These are phyloP conservation scores for Meriones unguiculatus DNA, from an alignment of 2,113 vertebrate species.

Conservation along the genomic window DNA sequence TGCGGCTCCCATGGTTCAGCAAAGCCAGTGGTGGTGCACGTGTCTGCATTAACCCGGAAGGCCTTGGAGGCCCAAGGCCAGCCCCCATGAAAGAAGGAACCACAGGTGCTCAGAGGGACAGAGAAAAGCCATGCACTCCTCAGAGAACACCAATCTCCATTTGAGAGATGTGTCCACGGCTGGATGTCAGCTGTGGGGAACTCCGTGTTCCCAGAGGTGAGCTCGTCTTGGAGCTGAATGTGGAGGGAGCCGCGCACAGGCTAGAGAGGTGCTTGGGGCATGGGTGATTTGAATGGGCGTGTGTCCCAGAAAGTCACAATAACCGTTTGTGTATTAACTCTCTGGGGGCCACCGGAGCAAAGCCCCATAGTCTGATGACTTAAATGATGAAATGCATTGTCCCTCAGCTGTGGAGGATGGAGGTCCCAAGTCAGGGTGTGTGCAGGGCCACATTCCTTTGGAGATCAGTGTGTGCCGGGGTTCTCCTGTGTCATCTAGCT, in stretches of 20 bases:
- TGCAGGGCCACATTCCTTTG: neutral
- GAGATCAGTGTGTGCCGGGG: neutral
- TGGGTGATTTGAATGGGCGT: too few species aligned
- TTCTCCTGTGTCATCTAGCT: too few species aligned
- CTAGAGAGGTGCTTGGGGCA: neutral
- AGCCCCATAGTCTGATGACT: neutral
- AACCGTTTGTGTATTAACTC: neutral
- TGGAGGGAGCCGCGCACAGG: accelerated
- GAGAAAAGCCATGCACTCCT: neutral
- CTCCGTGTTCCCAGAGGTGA: neutral
- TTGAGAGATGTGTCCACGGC: neutral
- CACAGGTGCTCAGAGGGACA: neutral
- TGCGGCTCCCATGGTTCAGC: neutral
- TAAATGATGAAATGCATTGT: neutral
- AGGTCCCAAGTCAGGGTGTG: neutral
- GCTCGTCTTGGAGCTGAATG: accelerated
- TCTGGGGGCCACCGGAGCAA: neutral
- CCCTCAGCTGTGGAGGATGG: neutral
- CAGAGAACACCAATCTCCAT: neutral
- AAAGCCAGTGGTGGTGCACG: too few species aligned
- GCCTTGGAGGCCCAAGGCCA: neutral
- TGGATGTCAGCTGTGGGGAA: neutral
- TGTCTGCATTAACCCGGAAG: neutral
- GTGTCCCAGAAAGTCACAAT: neutral
- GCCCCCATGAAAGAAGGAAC: neutral